Evolutionary conservation across 2,113 vertebrate genomes (phyloP), one percentile per base, ranked within the genome.

Genomic region (Pseudorectes ferrugineus): DNA sequence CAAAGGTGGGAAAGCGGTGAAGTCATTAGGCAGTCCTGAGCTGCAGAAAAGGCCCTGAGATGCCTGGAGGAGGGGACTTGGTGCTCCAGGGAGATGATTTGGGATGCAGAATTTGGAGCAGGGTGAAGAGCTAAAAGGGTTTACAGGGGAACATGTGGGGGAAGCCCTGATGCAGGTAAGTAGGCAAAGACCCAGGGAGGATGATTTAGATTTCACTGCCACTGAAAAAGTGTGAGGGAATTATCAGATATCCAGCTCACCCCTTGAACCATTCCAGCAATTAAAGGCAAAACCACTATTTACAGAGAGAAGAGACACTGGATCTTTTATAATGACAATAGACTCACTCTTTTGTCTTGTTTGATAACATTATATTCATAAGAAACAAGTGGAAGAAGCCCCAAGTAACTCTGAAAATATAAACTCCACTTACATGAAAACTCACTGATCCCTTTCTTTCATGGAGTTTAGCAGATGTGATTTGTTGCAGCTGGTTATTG

Each of bases 41-140:
- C 15, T 65, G 76, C 38, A 65, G 42, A 9, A 16, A 36, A 65
- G 31, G 38, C 38, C 29, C 22, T 3, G 31, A 73, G 62, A 24
- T 46, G n/a, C 33, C 57, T 28, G 38, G 9, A 35, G 5, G 0
- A 48, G 43, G 6, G n/a, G 19, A 46, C n/a, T 33, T 17, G 33
- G 15, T 46, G 29, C 66, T 72, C 38, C 7, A 1, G 33, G 62
- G 13, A 71, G 9, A 33, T 0, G 14, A n/a, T 0, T 8, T 0
- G 1, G 63, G 24, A 16, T 25, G 36, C 31, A 82, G 55, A 54
- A 31, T 2, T 9, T n/a, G 67, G 26, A 51, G 72, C 11, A 35
- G 26, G 35, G 8, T 58, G 25, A 23, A 59, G 29, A 38, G 6
- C 9, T 38, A 14, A 21, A 85, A 5, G 11, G 4, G 26, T 4